Conservation (phyloP, 2,113 vertebrate genomes). For the Solea senegalensis region DNA sequence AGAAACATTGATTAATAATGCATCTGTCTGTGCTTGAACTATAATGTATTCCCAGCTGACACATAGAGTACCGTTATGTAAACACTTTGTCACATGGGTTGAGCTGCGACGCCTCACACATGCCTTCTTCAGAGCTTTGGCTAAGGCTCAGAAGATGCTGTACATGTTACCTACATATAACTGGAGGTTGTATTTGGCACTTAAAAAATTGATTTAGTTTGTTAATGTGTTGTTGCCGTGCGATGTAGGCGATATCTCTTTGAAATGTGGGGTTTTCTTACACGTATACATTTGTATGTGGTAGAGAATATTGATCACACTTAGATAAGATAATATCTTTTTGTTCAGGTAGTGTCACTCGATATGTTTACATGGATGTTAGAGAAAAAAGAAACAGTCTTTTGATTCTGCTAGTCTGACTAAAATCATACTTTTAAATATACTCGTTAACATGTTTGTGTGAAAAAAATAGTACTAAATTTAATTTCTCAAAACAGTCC, state of each 20-base stretch:
- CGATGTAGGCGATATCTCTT: constrained; percentile 23
- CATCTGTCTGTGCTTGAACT: constrained; percentile 39
- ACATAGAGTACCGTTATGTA: constrained; percentile 46
- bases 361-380: no score
- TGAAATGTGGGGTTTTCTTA: constrained; percentile 22
- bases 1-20: constrained; percentile 43
- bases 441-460: no score
- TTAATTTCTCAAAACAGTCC: no score
- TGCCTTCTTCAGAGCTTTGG: constrained; percentile 66
- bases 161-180: constrained; percentile 57
- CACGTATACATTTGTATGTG: not conserved
- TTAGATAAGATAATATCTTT: no score
- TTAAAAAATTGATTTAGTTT: constrained; percentile 29
- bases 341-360: no score
- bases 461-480: no score
- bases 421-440: no score
- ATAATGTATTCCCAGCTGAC: constrained; percentile 42
- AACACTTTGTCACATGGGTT: constrained; percentile 67
- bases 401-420: no score
- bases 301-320: not conserved
- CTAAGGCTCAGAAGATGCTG: constrained; percentile 53
- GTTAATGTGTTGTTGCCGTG: constrained; percentile 20
- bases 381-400: no score
- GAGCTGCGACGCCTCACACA: constrained; percentile 69
- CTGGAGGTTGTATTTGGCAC: constrained; percentile 56